These are phyloP conservation scores for Nemurella pictetii DNA, from an alignment of 2,888 invertebrate genomes.

Conservation along the genomic window DNA sequence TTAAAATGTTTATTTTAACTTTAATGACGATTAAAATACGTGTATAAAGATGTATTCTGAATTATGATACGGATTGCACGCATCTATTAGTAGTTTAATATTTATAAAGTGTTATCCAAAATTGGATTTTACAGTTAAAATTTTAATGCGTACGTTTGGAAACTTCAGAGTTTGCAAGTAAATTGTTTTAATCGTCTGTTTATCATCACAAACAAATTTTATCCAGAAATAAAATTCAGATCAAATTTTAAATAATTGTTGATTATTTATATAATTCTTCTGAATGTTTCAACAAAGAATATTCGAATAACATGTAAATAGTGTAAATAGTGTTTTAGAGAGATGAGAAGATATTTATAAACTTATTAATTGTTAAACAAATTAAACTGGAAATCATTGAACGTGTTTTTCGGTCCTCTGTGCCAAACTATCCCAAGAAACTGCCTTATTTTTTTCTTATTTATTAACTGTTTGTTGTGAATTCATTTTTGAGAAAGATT, in stretches of 20 bases:
- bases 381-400: constrained; percentile 8
- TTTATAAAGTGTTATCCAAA: background rate
- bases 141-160: background rate
- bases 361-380: constrained; percentile 29
- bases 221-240: background rate
- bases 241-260: background rate
- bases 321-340: constrained; percentile 31
- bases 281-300: background rate
- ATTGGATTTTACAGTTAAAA: background rate
- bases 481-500: too few relatives aligned
- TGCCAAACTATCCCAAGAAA: too few relatives aligned
- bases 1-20: background rate
- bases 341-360: constrained; percentile 25
- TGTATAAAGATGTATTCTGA: background rate
- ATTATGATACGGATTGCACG: background rate
- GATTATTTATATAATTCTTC: background rate
- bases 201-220: background rate
- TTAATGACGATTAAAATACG: background rate
- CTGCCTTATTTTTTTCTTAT: too few relatives aligned
- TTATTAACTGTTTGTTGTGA: too few relatives aligned
- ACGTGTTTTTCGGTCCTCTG: background rate
- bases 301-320: constrained; percentile 18
- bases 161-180: background rate
- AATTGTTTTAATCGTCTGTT: background rate
- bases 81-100: background rate